These are phyloP conservation scores for Helicoverpa zea DNA, from an alignment of 1,140 invertebrate genomes.

Conservation along the genomic window DNA sequence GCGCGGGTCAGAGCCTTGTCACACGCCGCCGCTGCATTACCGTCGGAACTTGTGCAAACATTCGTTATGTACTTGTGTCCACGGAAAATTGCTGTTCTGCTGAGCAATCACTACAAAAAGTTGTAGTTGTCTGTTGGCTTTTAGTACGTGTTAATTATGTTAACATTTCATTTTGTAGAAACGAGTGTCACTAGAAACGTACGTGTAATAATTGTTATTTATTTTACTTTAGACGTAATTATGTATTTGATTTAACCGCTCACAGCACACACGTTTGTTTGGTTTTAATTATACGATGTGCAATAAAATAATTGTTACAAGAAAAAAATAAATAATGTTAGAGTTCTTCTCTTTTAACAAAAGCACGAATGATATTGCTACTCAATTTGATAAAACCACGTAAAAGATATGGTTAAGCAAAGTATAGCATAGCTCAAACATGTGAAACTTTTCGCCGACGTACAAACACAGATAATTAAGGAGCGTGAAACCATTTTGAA, in stretches of 20 bases:
- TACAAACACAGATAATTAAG: conserved; percentile 84
- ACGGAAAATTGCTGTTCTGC: conserved; percentile 50
- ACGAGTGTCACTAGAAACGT: not conserved
- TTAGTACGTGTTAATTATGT: conserved; percentile 47
- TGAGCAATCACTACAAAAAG: conserved; percentile 52
- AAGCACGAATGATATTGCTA: no score
- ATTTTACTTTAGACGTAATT: not conserved
- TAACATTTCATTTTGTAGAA: conserved; percentile 41
- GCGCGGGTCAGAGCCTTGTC: conserved; percentile 35
- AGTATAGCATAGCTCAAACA: conserved; percentile 61
- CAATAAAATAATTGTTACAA: not conserved
- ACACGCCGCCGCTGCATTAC: conserved; percentile 41
- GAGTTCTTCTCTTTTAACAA: no score
- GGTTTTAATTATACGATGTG: not conserved
- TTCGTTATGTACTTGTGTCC: conserved; percentile 53
- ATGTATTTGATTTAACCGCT: conserved; percentile 2
- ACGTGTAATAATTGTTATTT: not conserved
- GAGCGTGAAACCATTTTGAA: conserved; percentile 84
- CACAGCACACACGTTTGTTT: not conserved
- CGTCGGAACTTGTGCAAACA: conserved; percentile 49
- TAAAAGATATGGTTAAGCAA: not conserved
- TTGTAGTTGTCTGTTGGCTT: conserved; percentile 42
- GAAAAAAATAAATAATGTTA: not conserved
- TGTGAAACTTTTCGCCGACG: conserved; percentile 74
- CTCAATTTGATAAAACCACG: not conserved